These are phyloP conservation scores for Brachyptera risi DNA, from an alignment of 2,888 invertebrate species.

Conservation along the genomic window DNA sequence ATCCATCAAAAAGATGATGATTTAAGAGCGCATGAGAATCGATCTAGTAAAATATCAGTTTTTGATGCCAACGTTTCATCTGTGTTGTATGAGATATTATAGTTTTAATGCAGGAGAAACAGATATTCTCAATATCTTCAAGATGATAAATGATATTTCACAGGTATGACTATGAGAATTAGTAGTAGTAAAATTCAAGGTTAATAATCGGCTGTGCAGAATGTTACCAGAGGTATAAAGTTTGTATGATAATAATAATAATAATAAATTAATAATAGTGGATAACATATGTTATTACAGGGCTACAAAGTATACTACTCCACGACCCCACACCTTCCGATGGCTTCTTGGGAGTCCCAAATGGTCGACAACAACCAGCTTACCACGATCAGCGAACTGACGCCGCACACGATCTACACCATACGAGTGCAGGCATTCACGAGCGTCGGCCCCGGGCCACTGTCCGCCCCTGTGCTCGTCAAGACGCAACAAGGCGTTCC, in stretches of 20 bases:
- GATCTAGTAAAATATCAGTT: too few species aligned
- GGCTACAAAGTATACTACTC: slow-evolving; percentile 98
- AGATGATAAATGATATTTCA: too few species aligned
- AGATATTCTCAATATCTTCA: too few species aligned
- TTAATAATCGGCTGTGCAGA: neutral
- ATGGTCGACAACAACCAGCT: slow-evolving; percentile 90
- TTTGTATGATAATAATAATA: neutral
- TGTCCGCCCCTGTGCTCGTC: slow-evolving; percentile 94
- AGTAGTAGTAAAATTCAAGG: too few species aligned
- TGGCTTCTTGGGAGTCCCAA: slow-evolving; percentile 90
- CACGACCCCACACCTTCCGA: slow-evolving; percentile 76
- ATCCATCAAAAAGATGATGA: too few species aligned
- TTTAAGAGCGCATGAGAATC: too few species aligned
- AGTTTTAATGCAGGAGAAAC: too few species aligned
- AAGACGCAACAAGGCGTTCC: slow-evolving; percentile 93
- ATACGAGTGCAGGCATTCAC: slow-evolving; percentile 92
- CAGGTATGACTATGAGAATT: too few species aligned
- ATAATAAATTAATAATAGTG: neutral
- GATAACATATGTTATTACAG: slow-evolving; percentile 51
- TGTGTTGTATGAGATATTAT: too few species aligned
- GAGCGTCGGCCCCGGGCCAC: slow-evolving; percentile 91
- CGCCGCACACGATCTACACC: slow-evolving; percentile 89
- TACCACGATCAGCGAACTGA: slow-evolving; percentile 88
- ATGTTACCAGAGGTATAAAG: neutral
- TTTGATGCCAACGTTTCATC: too few species aligned